A percentile compares a stretch with the other conserved stretches of the same genome.
phyloP scores from a whole-genome alignment of 2,113 vertebrate species.

The Eurypyga helias region DNA sequence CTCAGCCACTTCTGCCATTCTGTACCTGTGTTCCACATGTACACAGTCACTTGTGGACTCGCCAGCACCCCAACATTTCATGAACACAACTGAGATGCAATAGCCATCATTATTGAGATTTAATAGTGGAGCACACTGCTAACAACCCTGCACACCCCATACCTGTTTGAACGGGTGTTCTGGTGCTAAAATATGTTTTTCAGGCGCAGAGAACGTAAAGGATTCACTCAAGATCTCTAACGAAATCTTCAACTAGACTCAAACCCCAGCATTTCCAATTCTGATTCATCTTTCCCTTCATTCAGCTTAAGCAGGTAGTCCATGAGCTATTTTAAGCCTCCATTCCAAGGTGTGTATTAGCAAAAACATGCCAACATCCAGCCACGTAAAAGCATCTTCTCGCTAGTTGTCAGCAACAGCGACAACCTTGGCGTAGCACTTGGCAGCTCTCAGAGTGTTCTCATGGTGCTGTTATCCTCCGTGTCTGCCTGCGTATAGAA shows the following conservation, averaged over 20 bases:
- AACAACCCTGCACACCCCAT: neutral
- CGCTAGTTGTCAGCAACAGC: neutral
- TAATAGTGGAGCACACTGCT: neutral
- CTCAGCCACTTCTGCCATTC: neutral
- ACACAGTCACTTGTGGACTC: neutral
- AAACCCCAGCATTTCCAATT: neutral
- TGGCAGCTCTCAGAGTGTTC: neutral
- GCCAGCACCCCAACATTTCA: neutral
- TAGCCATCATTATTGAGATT: rapidly evolving
- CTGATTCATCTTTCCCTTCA: neutral
- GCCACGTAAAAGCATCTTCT: neutral
- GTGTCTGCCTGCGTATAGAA: neutral
- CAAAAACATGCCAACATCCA: neutral
- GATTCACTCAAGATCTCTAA: neutral
- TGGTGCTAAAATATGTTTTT: neutral
- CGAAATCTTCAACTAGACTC: neutral
- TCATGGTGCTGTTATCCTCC: neutral
- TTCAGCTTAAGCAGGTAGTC: neutral
- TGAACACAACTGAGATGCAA: rapidly evolving
- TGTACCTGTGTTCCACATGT: neutral
- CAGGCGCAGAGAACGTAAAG: neutral
- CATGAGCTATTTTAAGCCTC: neutral
- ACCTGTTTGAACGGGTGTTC: neutral
- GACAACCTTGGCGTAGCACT: neutral
- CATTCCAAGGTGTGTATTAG: neutral